Evolutionary conservation across 1,140 invertebrate species (phyloP).

Genomic region (Andrena cerasifolii): DNA sequence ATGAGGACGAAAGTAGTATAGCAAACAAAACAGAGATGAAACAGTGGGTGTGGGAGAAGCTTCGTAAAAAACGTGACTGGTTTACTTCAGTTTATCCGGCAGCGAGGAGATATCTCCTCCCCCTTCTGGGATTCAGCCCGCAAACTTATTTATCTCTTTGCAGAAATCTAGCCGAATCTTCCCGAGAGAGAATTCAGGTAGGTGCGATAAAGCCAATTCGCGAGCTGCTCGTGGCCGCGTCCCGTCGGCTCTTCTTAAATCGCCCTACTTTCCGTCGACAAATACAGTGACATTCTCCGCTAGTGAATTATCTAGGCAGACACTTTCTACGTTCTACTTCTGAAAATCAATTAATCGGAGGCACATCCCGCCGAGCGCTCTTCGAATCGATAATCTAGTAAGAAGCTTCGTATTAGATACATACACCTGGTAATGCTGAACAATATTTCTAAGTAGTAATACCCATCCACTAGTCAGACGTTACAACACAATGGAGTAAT

Average conservation of each 20-base stretch:
- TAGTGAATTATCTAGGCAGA: background rate
- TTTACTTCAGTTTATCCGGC: slow-evolving; percentile 47
- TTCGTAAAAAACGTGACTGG: slow-evolving; percentile 55
- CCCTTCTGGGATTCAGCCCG: slow-evolving; percentile 27
- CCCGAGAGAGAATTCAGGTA: slow-evolving; percentile 52
- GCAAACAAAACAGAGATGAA: slow-evolving; percentile 5
- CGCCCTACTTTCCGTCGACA: slow-evolving; percentile 18
- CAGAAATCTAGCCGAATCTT: slow-evolving; percentile 60
- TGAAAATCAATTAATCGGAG: slow-evolving; percentile 7
- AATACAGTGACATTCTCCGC: slow-evolving; percentile 30
- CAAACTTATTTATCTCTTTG: slow-evolving; percentile 65
- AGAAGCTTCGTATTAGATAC: too few relatives aligned
- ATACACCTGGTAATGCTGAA: background rate
- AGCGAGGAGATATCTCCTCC: slow-evolving; percentile 7
- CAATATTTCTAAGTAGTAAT: background rate
- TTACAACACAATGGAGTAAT: too few relatives aligned
- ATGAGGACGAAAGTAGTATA: background rate
- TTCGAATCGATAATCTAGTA: background rate
- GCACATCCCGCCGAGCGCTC: background rate
- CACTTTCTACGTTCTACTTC: too few relatives aligned
- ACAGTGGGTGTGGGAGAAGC: background rate
- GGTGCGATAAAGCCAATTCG: slow-evolving; percentile 57
- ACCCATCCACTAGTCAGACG: background rate
- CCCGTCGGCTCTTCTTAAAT: slow-evolving; percentile 35
- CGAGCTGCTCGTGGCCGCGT: slow-evolving; percentile 21